Base-by-base conservation (phyloP, 2,113 vertebrate species). In the Gambusia affinis region DNA sequence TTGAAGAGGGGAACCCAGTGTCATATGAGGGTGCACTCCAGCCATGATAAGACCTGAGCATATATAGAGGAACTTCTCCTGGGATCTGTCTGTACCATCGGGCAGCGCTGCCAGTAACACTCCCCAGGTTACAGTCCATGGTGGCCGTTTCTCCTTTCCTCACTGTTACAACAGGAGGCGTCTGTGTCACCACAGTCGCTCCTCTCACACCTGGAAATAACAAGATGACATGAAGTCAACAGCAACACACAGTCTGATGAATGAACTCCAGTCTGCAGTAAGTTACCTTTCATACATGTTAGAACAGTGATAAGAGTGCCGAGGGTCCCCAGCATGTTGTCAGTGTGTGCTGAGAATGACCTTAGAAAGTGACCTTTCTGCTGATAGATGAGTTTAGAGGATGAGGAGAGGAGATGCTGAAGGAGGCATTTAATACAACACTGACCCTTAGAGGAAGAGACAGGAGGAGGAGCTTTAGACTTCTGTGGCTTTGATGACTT, bases 281-380 rank as follows among this genome's bases (percentile, higher is more conserved):
- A 63, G 30, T 82, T 68, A 30, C 70, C 44, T 64, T 84, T 60
- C 84, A 80, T 77, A 83, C 75, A 83, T 81, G 85, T 71, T 27
- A 91, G 84, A 80, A 22, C 74, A 78, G 86, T 76, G 76, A 88
- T 66, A 57, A 89, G 75, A 74, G 80, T 35, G 63, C 74, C 82
- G 67, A 88, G 74, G 28, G 64, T 80, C 75, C 63, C 74, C 82
- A 88, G 81, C 89, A 88, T 91, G 75, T 79, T 91, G 4, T 76
- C 76, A 82, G 67, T 76, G 73, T 88, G 74, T 31, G 67, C 12
- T 80, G 79, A 79, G 39, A 86, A 82, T 1, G 42, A 24, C 44
- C 61, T 17, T 67, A 54, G 24, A 71, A 62, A 72, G 44, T 29
- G 70, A 72, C 70, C 33, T 71, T 4, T 30, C 35, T 72, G 70